Conservation (phyloP, 2,113 vertebrate genomes). For the Gymnogyps californianus region DNA sequence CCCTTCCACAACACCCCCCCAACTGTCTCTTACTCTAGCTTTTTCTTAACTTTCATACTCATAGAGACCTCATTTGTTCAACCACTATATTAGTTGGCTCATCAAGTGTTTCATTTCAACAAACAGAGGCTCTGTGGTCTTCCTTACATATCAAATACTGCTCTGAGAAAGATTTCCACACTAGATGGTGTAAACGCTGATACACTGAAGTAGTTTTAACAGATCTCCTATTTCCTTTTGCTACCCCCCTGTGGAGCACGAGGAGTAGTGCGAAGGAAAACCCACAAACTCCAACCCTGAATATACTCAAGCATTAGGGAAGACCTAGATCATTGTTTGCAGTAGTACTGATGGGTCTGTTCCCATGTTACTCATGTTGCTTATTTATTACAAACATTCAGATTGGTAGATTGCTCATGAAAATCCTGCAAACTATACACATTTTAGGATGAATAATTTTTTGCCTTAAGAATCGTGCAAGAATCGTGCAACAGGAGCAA, state of each 20-base stretch:
- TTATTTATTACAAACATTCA: background rate
- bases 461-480: background rate
- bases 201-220: fast-evolving
- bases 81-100: background rate
- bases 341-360: background rate
- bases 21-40: background rate
- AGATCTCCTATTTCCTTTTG: background rate
- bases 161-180: background rate
- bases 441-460: background rate
- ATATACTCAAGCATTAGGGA: background rate
- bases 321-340: background rate
- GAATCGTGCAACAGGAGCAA: background rate
- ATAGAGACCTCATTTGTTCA: background rate
- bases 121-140: background rate
- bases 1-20: background rate
- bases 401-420: background rate
- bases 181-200: fast-evolving
- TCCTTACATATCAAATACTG: fast-evolving
- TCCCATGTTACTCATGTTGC: background rate
- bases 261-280: background rate
- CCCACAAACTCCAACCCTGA: background rate
- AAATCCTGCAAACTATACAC: background rate
- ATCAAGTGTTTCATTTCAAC: background rate
- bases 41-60: background rate
- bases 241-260: background rate